Evolutionary conservation across 1,140 invertebrate species (phyloP).

Genomic region (Micrasema minimum): DNA sequence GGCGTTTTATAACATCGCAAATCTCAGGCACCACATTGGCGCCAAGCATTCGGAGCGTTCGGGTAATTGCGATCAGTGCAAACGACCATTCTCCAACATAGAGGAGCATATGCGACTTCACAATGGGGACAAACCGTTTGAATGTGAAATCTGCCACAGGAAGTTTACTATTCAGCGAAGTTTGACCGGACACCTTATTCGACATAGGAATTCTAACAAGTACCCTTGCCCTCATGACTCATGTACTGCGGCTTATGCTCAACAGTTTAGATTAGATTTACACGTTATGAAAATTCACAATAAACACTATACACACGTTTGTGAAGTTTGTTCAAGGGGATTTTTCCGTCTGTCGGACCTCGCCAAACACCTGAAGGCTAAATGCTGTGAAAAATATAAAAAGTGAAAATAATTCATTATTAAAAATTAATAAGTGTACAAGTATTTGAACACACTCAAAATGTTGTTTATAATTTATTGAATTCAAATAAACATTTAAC

Average conservation of each 20-base stretch:
- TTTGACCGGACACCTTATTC: slow-evolving; percentile 59
- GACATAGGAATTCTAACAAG: slow-evolving; percentile 59
- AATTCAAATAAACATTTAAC: too few relatives aligned
- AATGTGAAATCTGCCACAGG: slow-evolving; percentile 67
- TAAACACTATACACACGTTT: slow-evolving; percentile 60
- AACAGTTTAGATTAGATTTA: slow-evolving; percentile 60
- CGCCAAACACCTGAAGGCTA: slow-evolving; percentile 57
- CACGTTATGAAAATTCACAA: slow-evolving; percentile 62
- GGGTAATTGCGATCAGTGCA: slow-evolving; percentile 60
- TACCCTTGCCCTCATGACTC: slow-evolving; percentile 61
- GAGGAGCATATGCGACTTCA: slow-evolving; percentile 73
- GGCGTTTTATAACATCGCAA: slow-evolving; percentile 69
- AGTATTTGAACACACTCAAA: too few relatives aligned
- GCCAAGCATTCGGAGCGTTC: slow-evolving; percentile 63
- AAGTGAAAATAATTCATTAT: too few relatives aligned
- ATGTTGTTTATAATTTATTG: too few relatives aligned
- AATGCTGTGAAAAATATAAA: slow-evolving; percentile 34
- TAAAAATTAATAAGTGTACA: too few relatives aligned
- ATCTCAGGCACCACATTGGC: slow-evolving; percentile 62
- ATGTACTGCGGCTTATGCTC: slow-evolving; percentile 61
- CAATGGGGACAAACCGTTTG: slow-evolving; percentile 76
- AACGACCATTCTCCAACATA: slow-evolving; percentile 60
- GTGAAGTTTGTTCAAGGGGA: slow-evolving; percentile 60
- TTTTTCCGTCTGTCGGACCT: slow-evolving; percentile 63
- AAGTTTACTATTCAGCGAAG: slow-evolving; percentile 59